Percentiles rank a stretch among this genome's conserved stretches.
Conservation (phyloP, 1,140 invertebrate genomes). For the Drosophila melanogaster region Release_6_plus_ISO1_MT NT_033777.3:28447501-28448000, state of each 20-base stretch:
- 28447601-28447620: conserved; percentile 72
- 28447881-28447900: conserved; percentile 66
- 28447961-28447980: conserved; percentile 83
- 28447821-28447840: conserved; percentile 65
- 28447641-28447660: conserved; percentile 72
- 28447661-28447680: conserved; percentile 35
- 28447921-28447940: conserved; percentile 72
- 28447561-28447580: conserved; percentile 81
- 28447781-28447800: conserved; percentile 83
- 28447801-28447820: conserved; percentile 60
- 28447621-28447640: conserved; percentile 76
- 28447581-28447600: conserved; percentile 68
- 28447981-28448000: conserved; percentile 61
- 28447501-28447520: conserved; percentile 48
- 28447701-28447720: not conserved
- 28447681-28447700: conserved; percentile 16
- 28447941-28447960: conserved; percentile 71
- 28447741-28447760: conserved; percentile 32
- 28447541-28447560: conserved; percentile 66
- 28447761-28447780: conserved; percentile 81
- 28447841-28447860: conserved; percentile 84
- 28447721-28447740: conserved; percentile 21
- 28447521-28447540: not conserved
- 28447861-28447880: conserved; percentile 82
- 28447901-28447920: conserved; percentile 40